A percentile compares a stretch with the other conserved stretches of the same genome.
phyloP scores from a whole-genome alignment of 2,113 vertebrate genomes.

The Forbesichthys agassizii region DNA sequence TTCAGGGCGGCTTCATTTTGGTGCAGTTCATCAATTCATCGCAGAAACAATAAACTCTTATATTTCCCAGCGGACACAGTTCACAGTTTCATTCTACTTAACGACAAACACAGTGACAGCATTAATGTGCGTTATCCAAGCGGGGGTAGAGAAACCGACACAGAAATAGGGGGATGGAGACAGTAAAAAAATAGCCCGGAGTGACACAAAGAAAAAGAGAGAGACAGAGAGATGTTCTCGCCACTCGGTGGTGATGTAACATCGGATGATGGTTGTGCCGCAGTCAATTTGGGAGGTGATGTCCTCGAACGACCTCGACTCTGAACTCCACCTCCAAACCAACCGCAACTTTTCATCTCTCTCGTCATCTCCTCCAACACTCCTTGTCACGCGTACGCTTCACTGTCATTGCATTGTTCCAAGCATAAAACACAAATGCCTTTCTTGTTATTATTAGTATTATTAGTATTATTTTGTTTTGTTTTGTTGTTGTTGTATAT shows the following conservation, averaged over 20 bases:
- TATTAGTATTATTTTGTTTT: no score
- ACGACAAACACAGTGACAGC: conserved; percentile 8
- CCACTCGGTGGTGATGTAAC: conserved; percentile 63
- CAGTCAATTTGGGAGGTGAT: conserved; percentile 64
- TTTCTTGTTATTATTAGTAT: no score
- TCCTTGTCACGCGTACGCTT: neutral
- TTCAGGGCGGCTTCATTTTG: neutral
- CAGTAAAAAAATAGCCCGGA: no score
- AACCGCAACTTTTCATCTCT: neutral
- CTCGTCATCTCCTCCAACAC: neutral
- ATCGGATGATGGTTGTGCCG: conserved; percentile 54
- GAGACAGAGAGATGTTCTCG: conserved; percentile 39
- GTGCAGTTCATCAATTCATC: neutral
- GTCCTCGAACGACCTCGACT: conserved; percentile 71
- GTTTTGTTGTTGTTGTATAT: no score
- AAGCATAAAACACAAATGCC: no score
- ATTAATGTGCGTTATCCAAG: conserved; percentile 24
- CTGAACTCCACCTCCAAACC: conserved; percentile 32
- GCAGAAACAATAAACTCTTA: conserved; percentile 2
- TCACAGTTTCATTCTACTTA: conserved; percentile 7
- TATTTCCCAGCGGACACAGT: neutral
- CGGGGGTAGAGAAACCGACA: neutral
- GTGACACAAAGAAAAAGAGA: neutral
- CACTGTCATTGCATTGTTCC: no score
- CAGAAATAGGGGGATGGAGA: conserved; percentile 15